Evolutionary conservation across 2,113 vertebrate species (phyloP), one percentile per base, ranked within the genome.

Genomic region (Loxodonta africana): DNA sequence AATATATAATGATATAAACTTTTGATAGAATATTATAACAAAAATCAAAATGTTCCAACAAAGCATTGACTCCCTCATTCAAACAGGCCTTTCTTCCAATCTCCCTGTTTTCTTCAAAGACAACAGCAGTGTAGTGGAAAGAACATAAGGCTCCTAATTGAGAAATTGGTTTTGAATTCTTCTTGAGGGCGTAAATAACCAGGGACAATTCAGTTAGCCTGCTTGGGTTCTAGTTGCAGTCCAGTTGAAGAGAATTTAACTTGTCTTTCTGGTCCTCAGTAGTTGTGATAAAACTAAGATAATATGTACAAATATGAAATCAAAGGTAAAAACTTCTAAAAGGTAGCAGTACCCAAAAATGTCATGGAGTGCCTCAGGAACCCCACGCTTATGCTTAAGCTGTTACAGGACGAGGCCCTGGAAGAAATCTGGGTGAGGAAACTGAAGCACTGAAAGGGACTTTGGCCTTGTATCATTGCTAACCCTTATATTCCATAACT

Each of bases 191-290:
- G 87, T 53, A 77, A 94, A 46, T 85, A 4, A 86, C 65, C 28
- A 2, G 10, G 37, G 44, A 6, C 28, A 33, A 85, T 63, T 9
- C n/a, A 73, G 5, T 87, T 51, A 80, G 2, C 23, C 53, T 73
- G 28, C 77, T 37, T 78, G 33, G 44, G 15, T 71, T 37, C 5
- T 57, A 48, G 18, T 18, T 37, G 2, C 15, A 87, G 53, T 51
- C 8, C 25, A 69, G 33, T 77, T 10, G 2, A 65, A 91, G 4
- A 18, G 7, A 89, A 71, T 57, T 57, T 62, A 83, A 77, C 5
- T 60, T 80, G 8, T 84, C 62, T 88, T 18, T 91, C n/a, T 88
- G 53, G n/a, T 77, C 78, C 65, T 90, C 15, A 83, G 69, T 90
- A 57, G 14, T 46, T 91, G 30, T 65, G 46, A n/a, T 10, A 92